Conservation (phyloP, 2,113 vertebrate species). For the Tachysurus vachellii region DNA sequence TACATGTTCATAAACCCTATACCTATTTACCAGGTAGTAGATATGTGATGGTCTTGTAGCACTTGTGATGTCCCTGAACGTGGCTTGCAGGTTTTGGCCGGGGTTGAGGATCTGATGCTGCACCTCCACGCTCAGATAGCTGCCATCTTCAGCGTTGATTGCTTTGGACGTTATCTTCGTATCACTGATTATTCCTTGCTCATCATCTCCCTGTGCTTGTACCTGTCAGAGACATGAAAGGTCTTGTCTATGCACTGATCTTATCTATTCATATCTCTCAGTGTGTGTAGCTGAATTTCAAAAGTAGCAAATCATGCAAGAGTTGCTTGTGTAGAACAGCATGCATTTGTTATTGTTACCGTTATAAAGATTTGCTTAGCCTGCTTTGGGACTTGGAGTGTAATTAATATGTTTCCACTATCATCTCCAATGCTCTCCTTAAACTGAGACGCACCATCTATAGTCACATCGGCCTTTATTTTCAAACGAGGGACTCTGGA, state of each 20-base stretch:
- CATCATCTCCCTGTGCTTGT: conserved; percentile 58
- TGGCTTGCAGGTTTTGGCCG: conserved; percentile 59
- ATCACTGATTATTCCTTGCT: conserved; percentile 42
- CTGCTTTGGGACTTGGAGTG: conserved; percentile 57
- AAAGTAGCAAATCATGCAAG: not conserved
- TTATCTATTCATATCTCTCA: not conserved
- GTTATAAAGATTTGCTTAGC: conserved; percentile 49
- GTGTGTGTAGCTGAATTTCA: not conserved
- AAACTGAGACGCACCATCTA: not conserved
- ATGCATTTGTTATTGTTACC: conserved; percentile 2
- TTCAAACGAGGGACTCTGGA: conserved; percentile 55
- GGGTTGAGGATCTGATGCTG: conserved; percentile 53
- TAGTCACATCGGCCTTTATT: conserved; percentile 56
- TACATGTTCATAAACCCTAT: not conserved
- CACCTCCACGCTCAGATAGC: conserved; percentile 69
- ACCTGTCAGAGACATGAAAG: conserved; percentile 52
- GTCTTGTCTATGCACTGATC: not conserved
- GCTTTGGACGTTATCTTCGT: conserved; percentile 54
- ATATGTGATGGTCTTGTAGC: conserved; percentile 60
- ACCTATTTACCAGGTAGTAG: conserved; percentile 67
- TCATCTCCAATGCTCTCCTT: conserved; percentile 51
- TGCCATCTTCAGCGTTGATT: conserved; percentile 37
- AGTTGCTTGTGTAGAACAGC: not conserved
- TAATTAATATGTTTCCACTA: conserved; percentile 53
- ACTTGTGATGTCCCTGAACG: conserved; percentile 58